Percentiles rank a stretch among this genome's conserved stretches.
Evolutionary conservation across 2,797 vertebrate genomes (phyloP).

Genomic region (Thamnophis elegans): DNA sequence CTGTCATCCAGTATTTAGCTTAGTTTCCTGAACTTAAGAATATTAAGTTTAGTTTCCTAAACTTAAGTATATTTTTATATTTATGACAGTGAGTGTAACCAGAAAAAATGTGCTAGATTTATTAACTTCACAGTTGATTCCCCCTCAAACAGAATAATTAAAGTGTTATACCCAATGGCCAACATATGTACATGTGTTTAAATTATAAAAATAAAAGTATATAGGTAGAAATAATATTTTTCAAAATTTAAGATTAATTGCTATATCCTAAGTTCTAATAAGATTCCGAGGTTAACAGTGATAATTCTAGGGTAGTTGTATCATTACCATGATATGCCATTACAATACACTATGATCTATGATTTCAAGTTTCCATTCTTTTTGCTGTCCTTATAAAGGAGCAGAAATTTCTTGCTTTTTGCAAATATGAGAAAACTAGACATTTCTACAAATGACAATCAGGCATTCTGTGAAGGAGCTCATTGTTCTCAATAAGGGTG

Average conservation of each 20-base stretch:
- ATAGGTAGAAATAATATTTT: not conserved
- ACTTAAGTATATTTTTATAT: not conserved
- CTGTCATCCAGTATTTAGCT: not conserved
- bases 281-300: not conserved
- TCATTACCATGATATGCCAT: not conserved
- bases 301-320: not conserved
- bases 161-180: not conserved
- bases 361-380: not conserved
- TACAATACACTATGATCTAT: not conserved
- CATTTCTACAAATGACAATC: rapidly evolving
- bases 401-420: not conserved
- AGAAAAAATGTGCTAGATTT: not conserved
- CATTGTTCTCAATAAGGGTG: no score
- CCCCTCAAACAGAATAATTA: not conserved
- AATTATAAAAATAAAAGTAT: not conserved
- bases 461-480: not conserved
- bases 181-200: not conserved
- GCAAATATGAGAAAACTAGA: not conserved
- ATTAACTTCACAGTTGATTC: not conserved
- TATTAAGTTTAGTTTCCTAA: not conserved
- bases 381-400: not conserved
- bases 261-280: not conserved
- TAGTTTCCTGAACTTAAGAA: not conserved
- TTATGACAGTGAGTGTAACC: not conserved
- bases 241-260: not conserved